Base-by-base conservation (phyloP, 2,113 vertebrate genomes). In the Spermophilus dauricus region DNA sequence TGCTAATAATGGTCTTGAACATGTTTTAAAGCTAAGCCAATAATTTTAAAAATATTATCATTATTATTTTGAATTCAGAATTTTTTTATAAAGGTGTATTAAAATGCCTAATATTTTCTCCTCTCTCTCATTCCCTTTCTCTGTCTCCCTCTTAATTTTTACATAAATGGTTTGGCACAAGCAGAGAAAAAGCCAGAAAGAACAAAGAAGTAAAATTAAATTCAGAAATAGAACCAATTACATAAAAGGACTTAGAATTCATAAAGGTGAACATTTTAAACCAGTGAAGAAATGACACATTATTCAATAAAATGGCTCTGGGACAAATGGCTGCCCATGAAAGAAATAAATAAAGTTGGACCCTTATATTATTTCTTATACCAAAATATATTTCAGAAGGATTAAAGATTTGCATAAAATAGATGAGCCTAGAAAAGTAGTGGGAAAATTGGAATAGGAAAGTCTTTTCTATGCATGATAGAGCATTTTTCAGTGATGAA, bases 41-140 rank as follows among this genome's bases (percentile, higher is more conserved):
- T 77, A 48, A 56, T 28, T 82, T 90, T 67, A 34, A 82, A 86
- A 92, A 16, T 69, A 65, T 51, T 53, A 63, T 51, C 42, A 70
- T 84, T 91, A 80, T 82, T 76, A 87, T 90, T 93, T 93, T 87
- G 58, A 78, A 87, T 86, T 17, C n/a, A 84, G 22, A 63, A 65
- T 32, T 45, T 82, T 95, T 91, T 34, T 80, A 67, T 0, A 69
- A 86, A 86, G 53, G 2, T 48, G 4, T 51, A 32, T n/a, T 28
- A 89, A 95, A 91, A 86, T 80, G 24, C 0, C 5, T 56, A 30
- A 73, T 91, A 76, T 67, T 5, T 10, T 30, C 20, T 28, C 20
- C 34, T 26, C 2, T 67, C 42, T 1, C 5, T 63, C n/a, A 26
- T 18, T 51, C 30, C 70, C 63, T 34, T 28, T 67, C 34, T 34